A percentile compares a stretch with the other conserved stretches of the same genome.
phyloP scores from a whole-genome alignment of 2,888 invertebrate species.

The Drosophila infuscata region DNA sequence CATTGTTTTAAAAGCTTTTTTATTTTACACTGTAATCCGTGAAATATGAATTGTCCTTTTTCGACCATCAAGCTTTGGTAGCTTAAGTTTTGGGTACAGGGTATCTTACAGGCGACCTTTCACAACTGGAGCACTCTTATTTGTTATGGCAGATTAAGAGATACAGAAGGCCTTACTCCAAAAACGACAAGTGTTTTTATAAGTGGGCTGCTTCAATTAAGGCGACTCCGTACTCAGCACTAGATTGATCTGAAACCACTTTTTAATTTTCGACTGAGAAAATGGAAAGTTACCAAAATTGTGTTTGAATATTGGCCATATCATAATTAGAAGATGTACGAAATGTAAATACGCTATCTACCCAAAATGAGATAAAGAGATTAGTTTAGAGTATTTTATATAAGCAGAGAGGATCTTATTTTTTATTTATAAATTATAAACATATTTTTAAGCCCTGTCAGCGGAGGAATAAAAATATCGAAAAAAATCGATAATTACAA shows the following conservation, averaged over 20 bases:
- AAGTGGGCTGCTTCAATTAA: constrained; percentile 19
- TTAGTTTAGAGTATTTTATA: not conserved
- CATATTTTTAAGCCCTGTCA: too few species aligned
- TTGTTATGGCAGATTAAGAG: constrained; percentile 44
- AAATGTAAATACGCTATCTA: not conserved
- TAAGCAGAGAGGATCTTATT: not conserved
- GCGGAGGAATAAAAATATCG: not conserved
- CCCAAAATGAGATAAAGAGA: not conserved
- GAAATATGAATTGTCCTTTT: too few species aligned
- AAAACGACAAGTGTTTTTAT: constrained; percentile 10
- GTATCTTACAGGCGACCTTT: not conserved
- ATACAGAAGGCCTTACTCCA: constrained; percentile 49
- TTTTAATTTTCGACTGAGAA: not conserved
- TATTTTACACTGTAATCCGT: too few species aligned
- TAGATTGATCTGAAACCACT: constrained; percentile 1
- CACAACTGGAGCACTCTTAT: not conserved
- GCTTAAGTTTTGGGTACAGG: not conserved
- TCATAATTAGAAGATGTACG: not conserved
- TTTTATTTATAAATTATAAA: not conserved
- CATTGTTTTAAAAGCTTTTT: too few species aligned
- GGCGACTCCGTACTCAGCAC: not conserved
- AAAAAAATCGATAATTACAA: not conserved
- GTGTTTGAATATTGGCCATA: constrained; percentile 7
- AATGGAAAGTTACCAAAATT: constrained; percentile 14
- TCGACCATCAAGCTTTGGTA: not conserved